phyloP scores from a whole-genome alignment of 1,140 invertebrate species.

The Anadara kagoshimensis region DNA sequence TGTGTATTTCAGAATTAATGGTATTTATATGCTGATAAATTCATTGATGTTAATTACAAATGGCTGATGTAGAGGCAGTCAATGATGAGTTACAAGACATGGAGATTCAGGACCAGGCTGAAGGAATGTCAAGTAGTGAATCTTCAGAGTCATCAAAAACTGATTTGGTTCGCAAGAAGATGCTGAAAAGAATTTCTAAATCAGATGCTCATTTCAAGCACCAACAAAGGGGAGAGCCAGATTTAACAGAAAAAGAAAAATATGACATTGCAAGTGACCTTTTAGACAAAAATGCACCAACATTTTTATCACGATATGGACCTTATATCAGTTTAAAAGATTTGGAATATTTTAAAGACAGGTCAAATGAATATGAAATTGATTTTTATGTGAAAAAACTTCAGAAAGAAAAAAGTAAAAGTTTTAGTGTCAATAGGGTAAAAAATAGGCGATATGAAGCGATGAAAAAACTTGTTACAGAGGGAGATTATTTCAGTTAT shows the following conservation, averaged over 20 bases:
- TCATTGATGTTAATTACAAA: too few relatives aligned
- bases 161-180: constrained; percentile 39
- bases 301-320: constrained; percentile 86
- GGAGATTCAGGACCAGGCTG: too few relatives aligned
- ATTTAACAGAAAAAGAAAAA: constrained; percentile 83
- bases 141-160: too few relatives aligned
- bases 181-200: constrained; percentile 62
- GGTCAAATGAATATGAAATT: constrained; percentile 77
- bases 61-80: too few relatives aligned
- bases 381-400: constrained; percentile 78
- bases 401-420: constrained; percentile 64
- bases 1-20: too few relatives aligned
- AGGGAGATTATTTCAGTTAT: constrained; percentile 90
- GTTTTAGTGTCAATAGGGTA: constrained; percentile 75
- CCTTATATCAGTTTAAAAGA: constrained; percentile 81
- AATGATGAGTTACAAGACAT: too few relatives aligned
- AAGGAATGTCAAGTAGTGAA: too few relatives aligned
- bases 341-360: constrained; percentile 79
- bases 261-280: constrained; percentile 80
- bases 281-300: constrained; percentile 79
- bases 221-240: constrained; percentile 85
- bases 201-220: constrained; percentile 80
- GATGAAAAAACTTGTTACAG: constrained; percentile 82
- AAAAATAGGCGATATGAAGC: constrained; percentile 90
- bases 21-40: too few relatives aligned